Base-by-base conservation (phyloP, 2,113 vertebrate species). In the Lamprologus tigripictilis region DNA sequence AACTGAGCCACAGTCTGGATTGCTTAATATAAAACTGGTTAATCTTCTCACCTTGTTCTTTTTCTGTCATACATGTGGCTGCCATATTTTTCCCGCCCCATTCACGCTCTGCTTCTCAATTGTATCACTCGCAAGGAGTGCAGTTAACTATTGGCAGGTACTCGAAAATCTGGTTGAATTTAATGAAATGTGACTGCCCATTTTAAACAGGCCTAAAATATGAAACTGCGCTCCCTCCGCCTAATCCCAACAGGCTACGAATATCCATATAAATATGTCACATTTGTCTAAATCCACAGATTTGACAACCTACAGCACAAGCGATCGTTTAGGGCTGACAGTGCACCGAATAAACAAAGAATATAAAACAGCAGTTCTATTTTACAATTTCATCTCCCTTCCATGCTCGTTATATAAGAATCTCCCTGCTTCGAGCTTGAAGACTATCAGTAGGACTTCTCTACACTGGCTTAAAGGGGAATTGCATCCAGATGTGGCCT, bases 231-330 rank as follows among this genome's bases (percentile, higher is more conserved):
- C 87, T 92, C 57, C 90, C 78, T 81, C 89, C 35, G 2, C 91
- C 90, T 90, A 93, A 95, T 93, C 93, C 93, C 92, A 90, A 84
- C 89, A 81, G 93, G 79, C 82, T 78, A 87, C 45, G 57, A 89
- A 94, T 92, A 92, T 91, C 89, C 90, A 88, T 91, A 93, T 94
- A 95, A 96, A 96, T 95, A 90, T 94, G 93, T 94, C 95, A 93
- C 92, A 86, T 94, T 86, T 86, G 89, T 94, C 84, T 82, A 87
- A 86, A 92, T 92, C 82, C 80, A 58, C 86, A 79, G 26, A 88
- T 93, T 91, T 94, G 93, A 95, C 90, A 87, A 86, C 53, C 61
- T 63, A 33, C 93, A 93, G 94, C 40, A 55, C 71, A 86, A 63
- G 86, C 81, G 57, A 82, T 87, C 63, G n/a, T 73, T 93, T 88